These are phyloP conservation scores for Drosophila cracens DNA, from an alignment of 2,888 invertebrate species.

Conservation along the genomic window DNA sequence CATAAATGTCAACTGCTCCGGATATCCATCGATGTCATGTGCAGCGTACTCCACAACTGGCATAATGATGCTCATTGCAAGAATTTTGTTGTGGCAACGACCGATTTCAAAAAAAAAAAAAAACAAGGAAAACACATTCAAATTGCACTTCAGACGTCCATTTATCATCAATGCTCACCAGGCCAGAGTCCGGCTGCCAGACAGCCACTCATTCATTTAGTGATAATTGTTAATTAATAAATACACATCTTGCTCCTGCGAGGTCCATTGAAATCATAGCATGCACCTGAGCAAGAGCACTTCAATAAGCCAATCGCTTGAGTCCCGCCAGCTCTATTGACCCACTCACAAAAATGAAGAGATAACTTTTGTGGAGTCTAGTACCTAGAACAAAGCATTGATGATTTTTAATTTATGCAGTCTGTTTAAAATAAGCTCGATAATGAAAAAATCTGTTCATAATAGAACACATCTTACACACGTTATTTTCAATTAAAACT, in stretches of 20 bases:
- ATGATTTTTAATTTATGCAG: not conserved
- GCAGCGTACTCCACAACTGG: conserved; percentile 50
- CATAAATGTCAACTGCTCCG: conserved; percentile 81
- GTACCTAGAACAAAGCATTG: conserved; percentile 22
- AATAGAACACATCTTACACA: not conserved
- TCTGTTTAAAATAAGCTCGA: not conserved
- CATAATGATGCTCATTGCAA: conserved; percentile 70
- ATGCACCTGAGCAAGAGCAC: conserved; percentile 1
- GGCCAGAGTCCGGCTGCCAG: conserved; percentile 12
- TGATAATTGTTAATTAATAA: conserved; percentile 82
- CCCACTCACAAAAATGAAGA: conserved; percentile 51
- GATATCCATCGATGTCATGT: conserved; percentile 66
- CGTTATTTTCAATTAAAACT: not conserved
- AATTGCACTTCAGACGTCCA: conserved; percentile 78
- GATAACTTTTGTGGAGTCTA: not conserved
- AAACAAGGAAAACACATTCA: conserved; percentile 46
- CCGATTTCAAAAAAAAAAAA: conserved; percentile 54
- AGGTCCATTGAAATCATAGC: conserved; percentile 29
- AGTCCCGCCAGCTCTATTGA: conserved; percentile 40
- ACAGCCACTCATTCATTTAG: conserved; percentile 42
- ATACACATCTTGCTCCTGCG: conserved; percentile 39
- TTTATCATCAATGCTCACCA: conserved; percentile 61
- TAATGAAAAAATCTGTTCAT: not conserved
- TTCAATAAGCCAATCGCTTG: conserved; percentile 24
- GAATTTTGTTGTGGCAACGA: conserved; percentile 41